These are phyloP conservation scores for Nettapus auritus DNA, from an alignment of 2,113 vertebrate species.

Conservation along the genomic window DNA sequence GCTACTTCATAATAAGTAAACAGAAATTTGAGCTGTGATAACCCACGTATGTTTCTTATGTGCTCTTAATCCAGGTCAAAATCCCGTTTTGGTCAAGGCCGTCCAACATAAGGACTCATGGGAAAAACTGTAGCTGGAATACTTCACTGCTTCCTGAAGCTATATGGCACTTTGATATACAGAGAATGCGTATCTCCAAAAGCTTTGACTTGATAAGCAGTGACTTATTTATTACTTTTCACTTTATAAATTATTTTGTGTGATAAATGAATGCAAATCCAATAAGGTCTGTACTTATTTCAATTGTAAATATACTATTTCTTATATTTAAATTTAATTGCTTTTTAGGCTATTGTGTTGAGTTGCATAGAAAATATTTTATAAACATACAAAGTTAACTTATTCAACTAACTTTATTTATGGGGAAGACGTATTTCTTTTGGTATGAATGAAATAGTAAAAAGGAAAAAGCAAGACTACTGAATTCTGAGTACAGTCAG, in stretches of 20 bases:
- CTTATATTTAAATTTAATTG: slow-evolving; percentile 50
- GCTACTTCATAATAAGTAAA: neutral
- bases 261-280: slow-evolving; percentile 45
- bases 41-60: neutral
- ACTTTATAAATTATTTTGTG: slow-evolving; percentile 64
- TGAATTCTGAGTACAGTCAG: neutral
- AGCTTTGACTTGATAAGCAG: slow-evolving; percentile 45
- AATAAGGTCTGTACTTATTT: slow-evolving; percentile 67
- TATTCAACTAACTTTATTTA: slow-evolving; percentile 57
- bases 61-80: slow-evolving; percentile 75
- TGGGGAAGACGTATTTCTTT: slow-evolving; percentile 2
- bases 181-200: slow-evolving; percentile 45
- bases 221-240: slow-evolving; percentile 73
- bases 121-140: slow-evolving; percentile 5
- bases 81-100: slow-evolving; percentile 78
- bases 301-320: slow-evolving; percentile 74
- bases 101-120: slow-evolving; percentile 71
- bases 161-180: slow-evolving; percentile 6
- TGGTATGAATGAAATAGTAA: slow-evolving; percentile 19
- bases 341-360: slow-evolving; percentile 40
- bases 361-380: slow-evolving; percentile 65
- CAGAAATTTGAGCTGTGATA: neutral
- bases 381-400: slow-evolving; percentile 48
- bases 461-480: slow-evolving; percentile 40
- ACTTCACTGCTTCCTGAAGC: slow-evolving; percentile 49